phyloP scores from a whole-genome alignment of 2,888 invertebrate species.

The Xestobium rufovillosum region DNA sequence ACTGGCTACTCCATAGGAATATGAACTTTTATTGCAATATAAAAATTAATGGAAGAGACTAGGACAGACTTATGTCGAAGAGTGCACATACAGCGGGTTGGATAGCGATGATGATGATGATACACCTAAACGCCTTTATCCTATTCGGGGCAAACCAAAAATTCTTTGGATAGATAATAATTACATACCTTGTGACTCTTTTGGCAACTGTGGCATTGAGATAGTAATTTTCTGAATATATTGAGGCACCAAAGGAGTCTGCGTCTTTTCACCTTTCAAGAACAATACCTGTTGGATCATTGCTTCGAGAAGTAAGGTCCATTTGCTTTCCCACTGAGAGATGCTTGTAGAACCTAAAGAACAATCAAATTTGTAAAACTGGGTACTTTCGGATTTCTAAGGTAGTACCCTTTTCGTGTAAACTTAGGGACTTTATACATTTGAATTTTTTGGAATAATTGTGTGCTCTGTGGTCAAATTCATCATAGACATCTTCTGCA shows the following conservation, averaged over 20 bases:
- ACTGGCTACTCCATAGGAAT: too few species aligned
- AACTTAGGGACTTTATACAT: constrained; percentile 30
- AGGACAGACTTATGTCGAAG: too few species aligned
- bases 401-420: constrained; percentile 39
- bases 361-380: too few species aligned
- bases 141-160: too few species aligned
- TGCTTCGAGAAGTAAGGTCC: constrained; percentile 84
- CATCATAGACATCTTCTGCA: constrained; percentile 61
- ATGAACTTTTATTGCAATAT: too few species aligned
- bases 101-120: too few species aligned
- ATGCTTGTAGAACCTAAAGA: constrained; percentile 29
- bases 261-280: constrained; percentile 52
- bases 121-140: too few species aligned
- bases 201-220: constrained; percentile 29
- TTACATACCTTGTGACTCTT: constrained; percentile 23
- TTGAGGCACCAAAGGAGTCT: constrained; percentile 65
- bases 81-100: too few species aligned
- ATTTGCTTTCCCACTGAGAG: constrained; percentile 49
- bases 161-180: not conserved
- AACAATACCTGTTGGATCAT: constrained; percentile 75
- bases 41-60: too few species aligned
- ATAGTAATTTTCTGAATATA: constrained; percentile 49
- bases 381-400: too few species aligned
- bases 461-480: constrained; percentile 63
- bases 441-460: constrained; percentile 39